Evolutionary conservation across 2,888 invertebrate genomes (phyloP).

Genomic region (Eilema griseolum): DNA sequence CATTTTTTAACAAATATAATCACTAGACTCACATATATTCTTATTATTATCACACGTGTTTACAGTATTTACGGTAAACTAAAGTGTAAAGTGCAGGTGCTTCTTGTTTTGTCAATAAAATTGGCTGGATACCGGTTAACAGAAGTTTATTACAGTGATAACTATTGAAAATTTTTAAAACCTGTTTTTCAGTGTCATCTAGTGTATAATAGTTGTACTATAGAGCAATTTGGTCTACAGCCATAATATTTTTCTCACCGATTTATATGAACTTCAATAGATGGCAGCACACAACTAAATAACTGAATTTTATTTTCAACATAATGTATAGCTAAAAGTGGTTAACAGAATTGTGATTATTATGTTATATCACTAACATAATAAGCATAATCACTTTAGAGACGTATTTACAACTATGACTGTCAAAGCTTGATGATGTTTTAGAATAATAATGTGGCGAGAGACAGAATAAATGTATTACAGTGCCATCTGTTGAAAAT

Average conservation of each 20-base stretch:
- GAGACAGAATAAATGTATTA: not conserved
- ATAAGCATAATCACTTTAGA: no score
- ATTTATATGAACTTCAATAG: no score
- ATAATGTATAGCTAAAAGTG: no score
- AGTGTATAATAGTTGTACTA: slow-evolving; percentile 3
- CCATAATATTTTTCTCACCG: no score
- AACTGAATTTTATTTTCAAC: not conserved
- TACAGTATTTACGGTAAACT: not conserved
- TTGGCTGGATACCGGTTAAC: slow-evolving; percentile 21
- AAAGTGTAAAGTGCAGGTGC: not conserved
- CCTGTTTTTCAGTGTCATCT: slow-evolving; percentile 15
- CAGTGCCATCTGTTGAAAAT: slow-evolving; percentile 41
- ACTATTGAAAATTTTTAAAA: slow-evolving; percentile 24
- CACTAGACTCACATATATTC: not conserved
- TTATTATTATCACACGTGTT: not conserved
- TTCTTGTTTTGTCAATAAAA: slow-evolving; percentile 63
- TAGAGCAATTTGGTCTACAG: not conserved
- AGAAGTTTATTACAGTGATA: slow-evolving; percentile 29
- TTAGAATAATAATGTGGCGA: slow-evolving; percentile 10
- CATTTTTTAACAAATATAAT: slow-evolving; percentile 57
- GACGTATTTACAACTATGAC: no score
- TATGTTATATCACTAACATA: no score
- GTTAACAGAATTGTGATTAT: no score
- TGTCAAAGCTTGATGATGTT: not conserved
- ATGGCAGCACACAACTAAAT: not conserved